Percentiles rank a stretch among this genome's conserved stretches.
Evolutionary conservation across 30 jellyfish, hydroid and myxozoan species (phyloP).

Genomic region (Pelagia noctiluca): DNA sequence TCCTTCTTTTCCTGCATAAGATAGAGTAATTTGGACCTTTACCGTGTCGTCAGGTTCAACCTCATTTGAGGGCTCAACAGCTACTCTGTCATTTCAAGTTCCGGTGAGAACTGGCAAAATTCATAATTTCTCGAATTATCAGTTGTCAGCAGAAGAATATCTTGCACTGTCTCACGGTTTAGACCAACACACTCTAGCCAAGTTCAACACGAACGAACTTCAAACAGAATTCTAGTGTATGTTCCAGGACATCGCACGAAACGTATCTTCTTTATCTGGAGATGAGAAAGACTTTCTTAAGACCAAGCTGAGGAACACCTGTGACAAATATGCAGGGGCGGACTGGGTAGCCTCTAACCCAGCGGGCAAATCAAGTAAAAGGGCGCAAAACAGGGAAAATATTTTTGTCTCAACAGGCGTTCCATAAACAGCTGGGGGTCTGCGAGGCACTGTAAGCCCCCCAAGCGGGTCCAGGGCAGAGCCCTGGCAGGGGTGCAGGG

Average conservation of each 20-base stretch:
- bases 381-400: no score
- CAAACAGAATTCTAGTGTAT: slow-evolving; percentile 5
- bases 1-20: background rate
- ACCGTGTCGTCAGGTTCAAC: background rate
- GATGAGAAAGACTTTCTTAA: slow-evolving; percentile 7
- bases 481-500: no score
- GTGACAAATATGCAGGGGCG: no score
- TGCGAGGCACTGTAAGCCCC: no score
- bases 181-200: slow-evolving; percentile 18
- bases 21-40: no score
- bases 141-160: slow-evolving; percentile 17
- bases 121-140: slow-evolving; percentile 12
- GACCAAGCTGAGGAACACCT: slow-evolving; percentile 12
- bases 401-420: no score
- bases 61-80: background rate
- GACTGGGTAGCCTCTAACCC: no score
- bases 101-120: background rate
- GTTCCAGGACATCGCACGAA: slow-evolving; percentile 20
- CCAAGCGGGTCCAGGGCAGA: no score
- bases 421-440: no score
- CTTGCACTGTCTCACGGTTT: slow-evolving; percentile 11
- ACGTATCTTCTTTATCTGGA: slow-evolving; percentile 5
- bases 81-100: background rate
- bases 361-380: background rate
- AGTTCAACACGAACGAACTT: slow-evolving; percentile 15